Evolutionary conservation across 2,113 vertebrate genomes (phyloP).

Genomic region (Pygoscelis adeliae): DNA sequence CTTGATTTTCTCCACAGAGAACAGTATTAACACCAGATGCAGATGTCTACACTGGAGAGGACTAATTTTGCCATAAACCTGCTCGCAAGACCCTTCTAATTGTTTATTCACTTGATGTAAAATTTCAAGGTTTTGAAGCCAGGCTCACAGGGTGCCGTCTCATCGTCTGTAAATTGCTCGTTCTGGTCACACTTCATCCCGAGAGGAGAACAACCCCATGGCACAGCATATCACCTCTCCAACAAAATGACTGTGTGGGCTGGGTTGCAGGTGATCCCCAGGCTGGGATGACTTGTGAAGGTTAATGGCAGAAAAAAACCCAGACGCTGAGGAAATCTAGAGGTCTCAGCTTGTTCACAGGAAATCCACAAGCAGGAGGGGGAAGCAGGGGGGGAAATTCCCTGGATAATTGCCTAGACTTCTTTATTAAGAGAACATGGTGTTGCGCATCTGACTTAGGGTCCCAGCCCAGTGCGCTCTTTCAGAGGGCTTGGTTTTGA

Average conservation of each 20-base stretch:
- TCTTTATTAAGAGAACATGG: not conserved
- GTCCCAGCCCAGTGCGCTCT: not conserved
- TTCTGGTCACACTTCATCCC: not conserved
- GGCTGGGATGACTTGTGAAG: not conserved
- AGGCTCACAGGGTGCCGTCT: accelerated
- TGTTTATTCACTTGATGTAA: not conserved
- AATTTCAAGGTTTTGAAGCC: not conserved
- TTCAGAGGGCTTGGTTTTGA: not conserved
- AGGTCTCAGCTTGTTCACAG: not conserved
- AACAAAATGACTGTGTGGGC: not conserved
- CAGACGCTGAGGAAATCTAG: not conserved
- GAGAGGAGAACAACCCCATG: not conserved
- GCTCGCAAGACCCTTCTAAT: not conserved
- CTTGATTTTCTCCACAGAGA: not conserved
- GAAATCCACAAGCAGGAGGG: not conserved
- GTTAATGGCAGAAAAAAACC: not conserved
- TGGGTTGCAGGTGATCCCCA: not conserved
- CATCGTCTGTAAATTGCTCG: accelerated
- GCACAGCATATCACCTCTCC: not conserved
- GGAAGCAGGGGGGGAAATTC: not conserved
- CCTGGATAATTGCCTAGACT: not conserved
- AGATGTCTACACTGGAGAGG: not conserved
- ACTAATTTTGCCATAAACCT: not conserved
- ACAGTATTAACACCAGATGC: not conserved
- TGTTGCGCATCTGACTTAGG: not conserved